A percentile compares a stretch with the other conserved stretches of the same genome.
phyloP scores from a whole-genome alignment of 2,113 vertebrate genomes.

The Microtus montanus region DNA sequence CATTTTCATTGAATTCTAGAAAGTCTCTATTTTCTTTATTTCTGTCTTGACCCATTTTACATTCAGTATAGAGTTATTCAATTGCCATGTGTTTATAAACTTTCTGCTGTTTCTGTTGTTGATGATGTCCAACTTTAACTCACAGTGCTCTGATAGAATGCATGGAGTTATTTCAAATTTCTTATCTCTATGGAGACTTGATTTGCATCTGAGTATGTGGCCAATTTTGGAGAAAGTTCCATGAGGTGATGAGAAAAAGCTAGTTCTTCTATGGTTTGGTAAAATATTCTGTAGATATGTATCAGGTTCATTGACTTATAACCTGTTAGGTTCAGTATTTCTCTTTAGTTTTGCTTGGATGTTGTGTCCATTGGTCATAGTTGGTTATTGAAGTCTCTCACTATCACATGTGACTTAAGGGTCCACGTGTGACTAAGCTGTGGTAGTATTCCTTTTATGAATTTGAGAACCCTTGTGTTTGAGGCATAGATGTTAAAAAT shows the following conservation, averaged over 20 bases:
- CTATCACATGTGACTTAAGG: too few relatives aligned
- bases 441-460: background rate
- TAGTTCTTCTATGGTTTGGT: background rate
- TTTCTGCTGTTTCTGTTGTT: background rate
- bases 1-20: background rate
- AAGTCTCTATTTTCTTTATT: background rate
- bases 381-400: background rate
- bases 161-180: background rate
- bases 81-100: background rate
- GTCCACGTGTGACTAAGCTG: background rate
- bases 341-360: background rate
- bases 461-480: background rate
- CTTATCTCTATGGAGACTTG: background rate
- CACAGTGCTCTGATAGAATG: background rate
- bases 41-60: background rate
- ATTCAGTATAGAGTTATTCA: background rate
- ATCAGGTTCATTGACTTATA: background rate
- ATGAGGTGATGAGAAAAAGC: background rate
- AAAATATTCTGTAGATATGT: background rate
- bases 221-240: background rate
- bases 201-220: background rate
- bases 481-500: background rate
- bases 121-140: background rate
- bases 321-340: background rate
- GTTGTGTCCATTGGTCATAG: background rate